Evolutionary conservation across 2,888 invertebrate genomes (phyloP).

Genomic region (Agrotis puta): DNA sequence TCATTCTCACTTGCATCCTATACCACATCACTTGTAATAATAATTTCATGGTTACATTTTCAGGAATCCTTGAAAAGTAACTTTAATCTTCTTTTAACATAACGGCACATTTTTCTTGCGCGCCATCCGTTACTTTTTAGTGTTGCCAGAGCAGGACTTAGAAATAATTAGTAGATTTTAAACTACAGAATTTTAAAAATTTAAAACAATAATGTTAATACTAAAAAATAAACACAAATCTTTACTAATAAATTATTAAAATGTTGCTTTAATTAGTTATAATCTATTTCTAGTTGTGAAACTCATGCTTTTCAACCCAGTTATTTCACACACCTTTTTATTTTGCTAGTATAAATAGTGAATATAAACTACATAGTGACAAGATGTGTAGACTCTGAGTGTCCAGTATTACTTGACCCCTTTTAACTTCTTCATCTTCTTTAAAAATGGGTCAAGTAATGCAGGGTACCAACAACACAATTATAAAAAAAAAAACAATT

Average conservation of each 20-base stretch:
- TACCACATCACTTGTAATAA: conserved; percentile 60
- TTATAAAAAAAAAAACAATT: too few relatives aligned
- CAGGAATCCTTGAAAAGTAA: too few relatives aligned
- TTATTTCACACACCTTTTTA: conserved; percentile 55
- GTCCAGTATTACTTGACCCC: too few relatives aligned
- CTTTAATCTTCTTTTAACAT: not conserved
- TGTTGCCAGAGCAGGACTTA: conserved; percentile 49
- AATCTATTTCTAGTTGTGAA: conserved; percentile 34
- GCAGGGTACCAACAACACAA: too few relatives aligned
- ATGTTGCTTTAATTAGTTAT: conserved; percentile 43
- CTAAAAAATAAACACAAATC: conserved; percentile 7
- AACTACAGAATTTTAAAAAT: not conserved
- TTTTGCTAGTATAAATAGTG: conserved; percentile 11
- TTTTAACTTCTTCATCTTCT: too few relatives aligned
- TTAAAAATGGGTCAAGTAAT: too few relatives aligned
- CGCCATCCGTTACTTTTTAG: conserved; percentile 66
- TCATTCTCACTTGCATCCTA: conserved; percentile 74
- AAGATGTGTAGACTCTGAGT: conserved; percentile 27
- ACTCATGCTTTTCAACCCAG: conserved; percentile 51
- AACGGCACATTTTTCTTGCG: conserved; percentile 35
- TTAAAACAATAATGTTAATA: not conserved
- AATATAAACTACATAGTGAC: not conserved
- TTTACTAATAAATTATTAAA: not conserved
- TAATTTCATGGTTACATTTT: too few relatives aligned
- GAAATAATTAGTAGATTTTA: conserved; percentile 33